These are phyloP conservation scores for Pogonophryne albipinna DNA, from an alignment of 2,797 vertebrate genomes.

Conservation along the genomic window DNA sequence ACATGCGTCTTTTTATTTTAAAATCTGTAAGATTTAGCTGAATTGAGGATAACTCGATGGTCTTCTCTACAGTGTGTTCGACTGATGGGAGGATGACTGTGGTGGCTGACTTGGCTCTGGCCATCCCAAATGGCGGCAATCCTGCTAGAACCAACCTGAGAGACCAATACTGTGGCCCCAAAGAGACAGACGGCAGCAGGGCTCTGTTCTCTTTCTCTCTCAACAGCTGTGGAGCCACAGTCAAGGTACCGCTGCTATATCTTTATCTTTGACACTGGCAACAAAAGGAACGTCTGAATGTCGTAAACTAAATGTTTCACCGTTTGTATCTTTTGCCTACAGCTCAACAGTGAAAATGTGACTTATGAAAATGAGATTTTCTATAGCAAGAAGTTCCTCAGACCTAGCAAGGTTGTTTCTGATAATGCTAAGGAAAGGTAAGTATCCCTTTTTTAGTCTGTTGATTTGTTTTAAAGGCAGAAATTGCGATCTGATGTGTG, in stretches of 20 bases:
- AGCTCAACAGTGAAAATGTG: constrained; percentile 79
- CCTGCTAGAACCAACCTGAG: constrained; percentile 73
- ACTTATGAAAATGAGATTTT: constrained; percentile 86
- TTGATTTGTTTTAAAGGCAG: too few species aligned
- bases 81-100: constrained; percentile 80
- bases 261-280: too few species aligned
- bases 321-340: background rate
- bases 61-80: constrained; percentile 78
- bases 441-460: too few species aligned
- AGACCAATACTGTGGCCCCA: constrained; percentile 79
- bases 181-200: constrained; percentile 67
- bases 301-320: too few species aligned
- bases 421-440: too few species aligned
- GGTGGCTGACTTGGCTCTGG: constrained; percentile 74
- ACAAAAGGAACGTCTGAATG: too few species aligned
- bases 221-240: constrained; percentile 82
- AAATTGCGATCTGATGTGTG: too few species aligned
- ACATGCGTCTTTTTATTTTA: too few species aligned
- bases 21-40: too few species aligned
- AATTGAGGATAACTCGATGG: too few species aligned
- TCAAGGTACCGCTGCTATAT: constrained; percentile 59
- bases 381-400: constrained; percentile 49
- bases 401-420: too few species aligned
- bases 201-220: constrained; percentile 84
- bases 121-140: constrained; percentile 55